Conservation (phyloP, 2,888 invertebrate species). For the Amaurobius ferox region DNA sequence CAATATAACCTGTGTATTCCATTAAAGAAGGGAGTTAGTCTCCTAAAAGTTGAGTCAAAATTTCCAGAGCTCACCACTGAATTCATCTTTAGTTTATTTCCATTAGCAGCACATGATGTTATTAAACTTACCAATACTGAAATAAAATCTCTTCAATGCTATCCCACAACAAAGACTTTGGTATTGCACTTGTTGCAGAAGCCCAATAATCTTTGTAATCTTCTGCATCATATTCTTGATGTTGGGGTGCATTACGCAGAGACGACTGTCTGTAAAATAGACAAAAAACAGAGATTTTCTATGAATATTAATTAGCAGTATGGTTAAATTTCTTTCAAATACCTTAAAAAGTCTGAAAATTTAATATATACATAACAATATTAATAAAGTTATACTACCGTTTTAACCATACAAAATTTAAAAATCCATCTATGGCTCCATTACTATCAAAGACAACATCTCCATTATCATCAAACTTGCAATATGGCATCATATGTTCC, state of each 20-base stretch:
- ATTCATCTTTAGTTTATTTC: no score
- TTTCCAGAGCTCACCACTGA: no score
- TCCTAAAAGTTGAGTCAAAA: no score
- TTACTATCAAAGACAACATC: constrained; percentile 30
- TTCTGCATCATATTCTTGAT: background rate
- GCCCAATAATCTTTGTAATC: constrained; percentile 30
- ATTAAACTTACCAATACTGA: constrained; percentile 25
- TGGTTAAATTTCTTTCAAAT: no score
- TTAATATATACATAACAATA: background rate
- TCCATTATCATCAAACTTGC: background rate
- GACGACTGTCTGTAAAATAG: constrained; percentile 7
- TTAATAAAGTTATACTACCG: constrained; percentile 11
- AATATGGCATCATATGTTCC: constrained; percentile 41
- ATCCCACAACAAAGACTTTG: constrained; percentile 49
- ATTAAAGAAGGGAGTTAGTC: no score
- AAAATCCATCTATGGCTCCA: constrained; percentile 34
- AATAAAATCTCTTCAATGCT: constrained; percentile 13
- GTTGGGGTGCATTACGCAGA: background rate
- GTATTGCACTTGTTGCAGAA: constrained; percentile 1
- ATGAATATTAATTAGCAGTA: no score
- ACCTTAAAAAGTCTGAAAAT: background rate
- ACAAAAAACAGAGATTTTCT: background rate
- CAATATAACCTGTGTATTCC: no score
- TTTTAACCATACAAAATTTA: constrained; percentile 28
- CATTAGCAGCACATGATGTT: no score